Evolutionary conservation across 2,888 invertebrate genomes (phyloP), one percentile per base, ranked within the genome.

Genomic region (Phlogophora meticulosa): DNA sequence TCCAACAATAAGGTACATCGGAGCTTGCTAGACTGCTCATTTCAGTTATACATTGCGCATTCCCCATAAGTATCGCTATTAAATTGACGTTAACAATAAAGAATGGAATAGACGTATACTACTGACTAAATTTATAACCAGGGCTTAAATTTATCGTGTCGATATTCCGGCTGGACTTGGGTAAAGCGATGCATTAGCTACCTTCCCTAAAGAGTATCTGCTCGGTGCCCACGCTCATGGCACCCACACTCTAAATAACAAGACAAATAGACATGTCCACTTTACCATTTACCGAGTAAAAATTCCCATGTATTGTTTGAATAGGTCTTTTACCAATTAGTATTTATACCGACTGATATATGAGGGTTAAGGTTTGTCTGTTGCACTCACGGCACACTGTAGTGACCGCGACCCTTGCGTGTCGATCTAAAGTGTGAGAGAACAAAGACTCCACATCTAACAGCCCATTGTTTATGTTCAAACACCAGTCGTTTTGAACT

Each of bases 281-380:
- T 95, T 93, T 92, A 93, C 94, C 94, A 95, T 94, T 94, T 93
- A 95, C 94, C 88, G 83, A 91, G 93, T 94, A 93, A 94, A 95
- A 94, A 93, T 93, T 93, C 92, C 91, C 94, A 92, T 92, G 92
- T 93, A 87, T 81, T 95, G 94, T 95, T 94, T 95, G 94, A 91
- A 91, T 93, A 94, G 94, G 95, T 91, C 94, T 94, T 93, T 94
- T 93, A 94, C 93, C 93, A 94, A 95, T 94, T 94, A 94, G 93
- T 94, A 93, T 95, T 94, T 93, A 92, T 92, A 94, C 93, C 93
- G 92, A 93, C 92, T 91, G 80, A 80, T 83, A 81, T 90, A 93
- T 85, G 90, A 91, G 84, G 86, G 86, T 87, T 76, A 82, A 86
- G 87, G 89, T 88, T 91, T 89, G 91, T 88, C 88, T 89, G 90